Base-by-base conservation (phyloP, 1,140 invertebrate genomes). In the Probaryconus sp. region DNA sequence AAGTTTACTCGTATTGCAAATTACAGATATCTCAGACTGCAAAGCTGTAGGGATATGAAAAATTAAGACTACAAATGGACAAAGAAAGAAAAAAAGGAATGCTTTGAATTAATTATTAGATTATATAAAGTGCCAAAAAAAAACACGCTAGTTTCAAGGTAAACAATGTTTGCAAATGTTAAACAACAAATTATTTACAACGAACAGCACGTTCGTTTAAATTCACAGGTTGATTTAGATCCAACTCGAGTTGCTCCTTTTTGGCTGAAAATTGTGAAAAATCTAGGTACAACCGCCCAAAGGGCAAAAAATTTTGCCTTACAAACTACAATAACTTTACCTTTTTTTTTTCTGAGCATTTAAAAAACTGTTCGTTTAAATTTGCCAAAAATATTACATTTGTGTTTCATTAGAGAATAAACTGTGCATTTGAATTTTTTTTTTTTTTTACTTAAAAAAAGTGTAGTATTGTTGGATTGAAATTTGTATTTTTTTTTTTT, bases 231-330 rank as follows among this genome's bases (percentile, higher is more conserved):
- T 14, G 58, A 50, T 79, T 79, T 73, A 76, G 74, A 53, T 77
- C 79, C 81, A 80, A 76, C 77, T 80, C 61, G 72, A 79, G 63
- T 48, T 56, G 50, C 76, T 69, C 69, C 78, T 45, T 72, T 76
- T 82, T 78, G 20, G 79, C 81, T 83, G 81, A 82, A 83, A 81
- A 81, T 67, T 37, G 63, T 56, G 10, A 68, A 77, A 71, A 65
- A 50, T 63, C 61, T 69, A 77, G 64, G 50, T 70, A 60, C 16
- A 37, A n/a, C 56, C 74, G 55, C 40, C 55, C 55, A n/a, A 20
- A 21, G 35, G 53, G 38, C 33, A 53, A 75, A 70, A 79, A 70
- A 63, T 63, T 60, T 61, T 61, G 37, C 37, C 80, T 81, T 81
- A 81, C 18, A 76, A 71, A 77, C 79, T 82, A 81, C 0, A 40